Percentiles rank a stretch among this genome's conserved stretches.
phyloP scores from a whole-genome alignment of 2,888 invertebrate genomes.

The Sarcophaga variegata region DNA sequence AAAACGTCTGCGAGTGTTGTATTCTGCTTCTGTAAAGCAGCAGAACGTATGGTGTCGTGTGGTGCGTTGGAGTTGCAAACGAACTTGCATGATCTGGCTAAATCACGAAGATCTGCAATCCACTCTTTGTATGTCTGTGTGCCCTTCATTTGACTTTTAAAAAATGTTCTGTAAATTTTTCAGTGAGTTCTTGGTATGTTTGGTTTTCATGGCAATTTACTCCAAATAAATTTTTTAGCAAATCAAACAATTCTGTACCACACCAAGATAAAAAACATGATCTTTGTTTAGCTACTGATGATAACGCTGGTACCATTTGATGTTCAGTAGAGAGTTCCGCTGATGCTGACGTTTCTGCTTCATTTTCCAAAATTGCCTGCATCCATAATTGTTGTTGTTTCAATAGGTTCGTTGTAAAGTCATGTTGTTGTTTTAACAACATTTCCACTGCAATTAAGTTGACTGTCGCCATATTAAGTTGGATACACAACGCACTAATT shows the following conservation, averaged over 20 bases:
- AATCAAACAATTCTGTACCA: constrained; percentile 39
- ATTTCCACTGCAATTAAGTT: background rate
- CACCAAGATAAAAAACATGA: constrained; percentile 39
- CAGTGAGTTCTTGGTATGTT: constrained; percentile 40
- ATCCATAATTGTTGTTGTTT: constrained; percentile 28
- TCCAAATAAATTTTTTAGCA: constrained; percentile 60
- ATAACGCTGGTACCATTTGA: constrained; percentile 47
- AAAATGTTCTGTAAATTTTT: constrained; percentile 60
- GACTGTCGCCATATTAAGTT: too few species aligned
- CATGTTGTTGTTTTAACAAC: constrained; percentile 32
- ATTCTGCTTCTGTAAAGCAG: constrained; percentile 33
- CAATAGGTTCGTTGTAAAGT: constrained; percentile 20
- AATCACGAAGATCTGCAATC: constrained; percentile 63
- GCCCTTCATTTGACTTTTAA: constrained; percentile 54
- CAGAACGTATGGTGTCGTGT: constrained; percentile 57
- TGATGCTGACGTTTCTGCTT: constrained; percentile 3
- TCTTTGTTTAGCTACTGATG: constrained; percentile 43
- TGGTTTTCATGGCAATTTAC: constrained; percentile 29
- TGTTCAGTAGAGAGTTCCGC: constrained; percentile 19
- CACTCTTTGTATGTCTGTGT: constrained; percentile 63
- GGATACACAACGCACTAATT: too few species aligned
- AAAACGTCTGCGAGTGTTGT: constrained; percentile 44
- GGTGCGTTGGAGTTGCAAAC: constrained; percentile 46
- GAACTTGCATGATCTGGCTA: constrained; percentile 59
- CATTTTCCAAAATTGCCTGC: background rate